Percentiles rank a stretch among this genome's conserved stretches.
phyloP scores from a whole-genome alignment of 1,140 invertebrate genomes.

The Leptopilina boulardi region DNA sequence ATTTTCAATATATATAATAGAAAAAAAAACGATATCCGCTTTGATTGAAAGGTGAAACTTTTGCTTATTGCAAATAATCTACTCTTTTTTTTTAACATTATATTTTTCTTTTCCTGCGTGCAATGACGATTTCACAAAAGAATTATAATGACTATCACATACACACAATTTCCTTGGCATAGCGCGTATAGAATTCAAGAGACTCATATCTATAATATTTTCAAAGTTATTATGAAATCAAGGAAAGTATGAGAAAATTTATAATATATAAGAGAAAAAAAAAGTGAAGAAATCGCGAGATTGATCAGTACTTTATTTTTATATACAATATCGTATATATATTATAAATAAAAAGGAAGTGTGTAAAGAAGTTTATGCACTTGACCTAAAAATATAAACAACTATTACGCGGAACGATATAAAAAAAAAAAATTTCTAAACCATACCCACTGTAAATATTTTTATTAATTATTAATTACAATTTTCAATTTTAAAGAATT shows the following conservation, averaged over 20 bases:
- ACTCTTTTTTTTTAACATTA: background rate
- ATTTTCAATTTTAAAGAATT: no score
- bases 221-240: background rate
- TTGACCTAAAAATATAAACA: no score
- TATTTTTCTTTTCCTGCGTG: background rate
- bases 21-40: background rate
- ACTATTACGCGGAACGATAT: no score
- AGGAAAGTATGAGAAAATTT: background rate
- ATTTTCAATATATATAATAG: no score
- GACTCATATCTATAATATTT: background rate
- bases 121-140: slow-evolving; percentile 13
- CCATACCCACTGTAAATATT: no score
- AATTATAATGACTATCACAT: slow-evolving; percentile 2
- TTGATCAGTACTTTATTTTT: background rate
- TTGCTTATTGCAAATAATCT: background rate
- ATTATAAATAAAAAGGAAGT: background rate
- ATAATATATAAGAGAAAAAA: no score
- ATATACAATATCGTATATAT: no score
- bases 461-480: no score
- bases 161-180: background rate
- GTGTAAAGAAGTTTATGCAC: background rate
- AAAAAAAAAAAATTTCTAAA: no score
- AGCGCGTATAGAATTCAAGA: background rate
- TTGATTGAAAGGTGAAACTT: background rate
- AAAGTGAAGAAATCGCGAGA: background rate